Conservation (phyloP, 30 jellyfish, hydroid and myxozoan genomes). For the Turritopsis rubra region DNA sequence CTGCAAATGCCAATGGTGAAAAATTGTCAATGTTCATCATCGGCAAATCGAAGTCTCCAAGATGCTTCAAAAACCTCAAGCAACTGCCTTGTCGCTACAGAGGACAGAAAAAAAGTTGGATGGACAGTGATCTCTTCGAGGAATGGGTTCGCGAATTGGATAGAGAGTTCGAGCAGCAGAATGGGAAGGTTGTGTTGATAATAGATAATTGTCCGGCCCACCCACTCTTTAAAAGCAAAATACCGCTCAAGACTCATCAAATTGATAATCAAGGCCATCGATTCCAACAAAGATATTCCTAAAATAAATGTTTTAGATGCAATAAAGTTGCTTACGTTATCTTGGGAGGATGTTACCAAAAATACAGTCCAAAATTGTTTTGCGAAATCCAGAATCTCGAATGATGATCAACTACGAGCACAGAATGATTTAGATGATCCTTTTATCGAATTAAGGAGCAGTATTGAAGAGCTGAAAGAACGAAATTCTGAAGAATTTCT, state of each 20-base stretch:
- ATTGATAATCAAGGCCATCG: constrained; percentile 1
- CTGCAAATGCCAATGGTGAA: constrained; percentile 3
- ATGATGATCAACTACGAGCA: constrained; percentile 25
- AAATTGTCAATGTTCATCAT: background rate
- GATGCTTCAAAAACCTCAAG: constrained; percentile 8
- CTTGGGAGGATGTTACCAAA: constrained; percentile 24
- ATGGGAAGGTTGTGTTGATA: background rate
- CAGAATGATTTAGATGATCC: constrained; percentile 35
- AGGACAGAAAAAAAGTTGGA: constrained; percentile 18
- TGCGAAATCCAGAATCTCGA: constrained; percentile 11
- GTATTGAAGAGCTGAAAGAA: background rate
- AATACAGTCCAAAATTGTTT: constrained; percentile 17
- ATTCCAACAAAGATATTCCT: constrained; percentile 4
- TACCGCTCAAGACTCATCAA: constrained; percentile 12
- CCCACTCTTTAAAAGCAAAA: constrained; percentile 6
- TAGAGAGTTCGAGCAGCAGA: constrained; percentile 7
- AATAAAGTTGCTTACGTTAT: constrained; percentile 9
- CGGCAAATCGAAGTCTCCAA: constrained; percentile 11
- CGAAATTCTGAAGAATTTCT: background rate
- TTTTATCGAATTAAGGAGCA: constrained; percentile 29
- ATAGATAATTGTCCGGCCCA: background rate
- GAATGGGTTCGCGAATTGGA: constrained; percentile 18
- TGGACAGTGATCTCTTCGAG: background rate
- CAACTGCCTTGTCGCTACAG: constrained; percentile 22
- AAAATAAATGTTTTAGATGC: constrained; percentile 23